A percentile compares a stretch with the other conserved stretches of the same genome.
Conservation (phyloP, 2,888 invertebrate species). For the Idaea biselata region DNA sequence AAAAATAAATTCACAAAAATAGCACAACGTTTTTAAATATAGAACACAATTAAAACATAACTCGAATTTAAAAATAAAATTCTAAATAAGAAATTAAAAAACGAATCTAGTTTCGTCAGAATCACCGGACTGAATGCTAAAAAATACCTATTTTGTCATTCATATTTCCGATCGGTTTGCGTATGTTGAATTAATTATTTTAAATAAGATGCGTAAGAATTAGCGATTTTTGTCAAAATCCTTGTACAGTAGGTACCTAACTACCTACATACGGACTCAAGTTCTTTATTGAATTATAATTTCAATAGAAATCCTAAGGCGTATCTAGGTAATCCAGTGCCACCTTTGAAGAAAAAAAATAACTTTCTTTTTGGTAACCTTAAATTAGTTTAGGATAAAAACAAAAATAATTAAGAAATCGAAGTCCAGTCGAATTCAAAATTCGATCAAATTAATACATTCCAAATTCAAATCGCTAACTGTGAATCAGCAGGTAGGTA, state of each 20-base stretch:
- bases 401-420: neutral
- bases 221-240: neutral
- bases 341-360: too few relatives aligned
- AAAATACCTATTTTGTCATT: neutral
- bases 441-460: neutral
- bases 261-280: too few relatives aligned
- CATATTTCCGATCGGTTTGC: neutral
- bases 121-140: neutral
- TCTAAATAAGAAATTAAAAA: neutral
- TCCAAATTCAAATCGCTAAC: neutral
- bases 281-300: too few relatives aligned
- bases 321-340: too few relatives aligned
- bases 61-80: neutral
- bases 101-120: neutral
- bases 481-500: neutral
- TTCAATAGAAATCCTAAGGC: too few relatives aligned
- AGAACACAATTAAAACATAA: neutral
- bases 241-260: neutral
- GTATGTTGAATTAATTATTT: neutral
- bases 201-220: neutral
- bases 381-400: neutral
- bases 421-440: neutral
- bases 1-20: conserved; percentile 9
- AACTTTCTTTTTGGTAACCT: neutral
- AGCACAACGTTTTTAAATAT: neutral